Conservation (phyloP, 2,888 invertebrate genomes). For the Trissonchulus latispiculum region DNA sequence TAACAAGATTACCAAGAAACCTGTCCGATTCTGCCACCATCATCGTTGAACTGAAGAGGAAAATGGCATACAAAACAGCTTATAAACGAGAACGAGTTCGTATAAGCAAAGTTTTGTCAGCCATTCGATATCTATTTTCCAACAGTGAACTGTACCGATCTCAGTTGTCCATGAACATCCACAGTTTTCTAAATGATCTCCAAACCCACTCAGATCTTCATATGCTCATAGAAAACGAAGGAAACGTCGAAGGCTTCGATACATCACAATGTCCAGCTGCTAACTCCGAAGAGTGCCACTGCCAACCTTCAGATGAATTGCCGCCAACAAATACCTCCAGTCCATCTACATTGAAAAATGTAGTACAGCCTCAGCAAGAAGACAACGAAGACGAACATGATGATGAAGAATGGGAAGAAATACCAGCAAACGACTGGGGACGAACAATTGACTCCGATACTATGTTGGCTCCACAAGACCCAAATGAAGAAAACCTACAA, state of each 20-base stretch:
- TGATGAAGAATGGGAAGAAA: background rate
- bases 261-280: background rate
- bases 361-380: background rate
- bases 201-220: background rate
- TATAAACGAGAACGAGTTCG: background rate
- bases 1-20: background rate
- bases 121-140: background rate
- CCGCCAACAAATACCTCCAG: background rate
- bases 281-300: background rate
- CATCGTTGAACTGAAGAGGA: background rate
- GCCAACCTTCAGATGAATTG: background rate
- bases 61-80: background rate
- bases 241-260: background rate
- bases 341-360: background rate
- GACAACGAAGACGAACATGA: background rate
- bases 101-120: background rate
- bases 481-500: background rate
- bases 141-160: background rate
- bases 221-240: background rate
- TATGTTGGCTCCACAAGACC: background rate
- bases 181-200: background rate
- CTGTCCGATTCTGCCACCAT: background rate
- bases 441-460: background rate
- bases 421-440: no score
- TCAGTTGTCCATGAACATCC: background rate